A percentile compares a stretch with the other conserved stretches of the same genome.
Evolutionary conservation across 2,797 vertebrate species (phyloP).

Genomic region (Taenioides sp.): DNA sequence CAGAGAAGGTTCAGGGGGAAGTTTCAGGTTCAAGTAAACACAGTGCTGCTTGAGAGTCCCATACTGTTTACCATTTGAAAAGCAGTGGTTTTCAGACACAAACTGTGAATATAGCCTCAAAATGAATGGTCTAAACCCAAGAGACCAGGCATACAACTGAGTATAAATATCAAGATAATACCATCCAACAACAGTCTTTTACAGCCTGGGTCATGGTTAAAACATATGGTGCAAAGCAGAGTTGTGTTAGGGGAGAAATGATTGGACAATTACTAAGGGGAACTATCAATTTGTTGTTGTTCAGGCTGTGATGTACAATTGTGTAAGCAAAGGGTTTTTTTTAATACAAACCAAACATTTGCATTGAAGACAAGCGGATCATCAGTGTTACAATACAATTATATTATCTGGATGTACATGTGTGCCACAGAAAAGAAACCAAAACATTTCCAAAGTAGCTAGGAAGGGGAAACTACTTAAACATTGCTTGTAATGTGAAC

Average conservation of each 20-base stretch:
- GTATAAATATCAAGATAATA: constrained; percentile 29
- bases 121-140: constrained; percentile 25
- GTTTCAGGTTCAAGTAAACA: constrained; percentile 35
- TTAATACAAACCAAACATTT: background rate
- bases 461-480: background rate
- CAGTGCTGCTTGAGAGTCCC: constrained; percentile 14
- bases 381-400: background rate
- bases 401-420: background rate
- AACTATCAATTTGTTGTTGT: background rate
- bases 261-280: constrained; percentile 16
- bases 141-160: constrained; percentile 33
- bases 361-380: background rate
- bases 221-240: constrained; percentile 6
- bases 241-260: constrained; percentile 15
- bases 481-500: background rate
- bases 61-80: constrained; percentile 21
- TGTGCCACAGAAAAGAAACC: background rate
- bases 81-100: constrained; percentile 21
- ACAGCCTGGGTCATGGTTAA: constrained; percentile 22
- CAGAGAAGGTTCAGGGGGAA: constrained; percentile 25
- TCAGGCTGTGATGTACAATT: background rate
- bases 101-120: constrained; percentile 23
- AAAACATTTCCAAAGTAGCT: background rate
- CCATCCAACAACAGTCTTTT: constrained; percentile 32
- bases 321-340: background rate